These are phyloP conservation scores for Conus canariensis DNA, from an alignment of 2,888 invertebrate genomes.

Conservation along the genomic window DNA sequence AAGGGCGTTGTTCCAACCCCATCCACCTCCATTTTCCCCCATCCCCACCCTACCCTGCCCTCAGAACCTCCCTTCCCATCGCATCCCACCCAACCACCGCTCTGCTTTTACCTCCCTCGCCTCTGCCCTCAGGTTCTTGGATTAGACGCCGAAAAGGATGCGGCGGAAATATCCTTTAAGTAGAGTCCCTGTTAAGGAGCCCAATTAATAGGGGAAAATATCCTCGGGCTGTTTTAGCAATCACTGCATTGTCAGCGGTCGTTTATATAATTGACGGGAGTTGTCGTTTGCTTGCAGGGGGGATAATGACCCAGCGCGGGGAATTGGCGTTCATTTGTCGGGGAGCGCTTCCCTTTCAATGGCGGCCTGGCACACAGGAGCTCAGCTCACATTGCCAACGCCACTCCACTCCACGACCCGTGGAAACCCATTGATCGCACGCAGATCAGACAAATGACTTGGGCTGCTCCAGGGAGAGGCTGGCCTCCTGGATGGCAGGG, in stretches of 20 bases:
- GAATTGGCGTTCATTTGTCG: constrained; percentile 40
- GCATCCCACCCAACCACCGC: neutral
- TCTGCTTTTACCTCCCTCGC: neutral
- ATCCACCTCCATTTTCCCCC: neutral
- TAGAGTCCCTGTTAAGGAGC: constrained; percentile 45
- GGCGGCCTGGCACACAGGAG: neutral
- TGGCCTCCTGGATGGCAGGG: neutral
- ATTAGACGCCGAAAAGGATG: constrained; percentile 40
- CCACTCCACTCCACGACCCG: neutral
- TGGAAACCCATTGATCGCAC: constrained; percentile 21
- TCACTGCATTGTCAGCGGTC: constrained; percentile 43
- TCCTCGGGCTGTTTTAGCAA: constrained; percentile 44
- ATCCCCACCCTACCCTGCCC: neutral
- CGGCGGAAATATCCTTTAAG: constrained; percentile 46
- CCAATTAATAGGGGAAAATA: constrained; percentile 43
- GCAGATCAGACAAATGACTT: constrained; percentile 26
- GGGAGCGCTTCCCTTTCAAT: constrained; percentile 25
- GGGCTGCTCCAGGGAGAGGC: neutral
- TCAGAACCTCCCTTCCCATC: too few species aligned
- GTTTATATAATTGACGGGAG: constrained; percentile 43
- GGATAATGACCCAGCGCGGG: constrained; percentile 34
- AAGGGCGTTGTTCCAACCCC: constrained; percentile 9
- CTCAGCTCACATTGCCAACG: constrained; percentile 15
- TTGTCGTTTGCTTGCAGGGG: constrained; percentile 45
- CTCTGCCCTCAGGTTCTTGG: neutral